Conservation (phyloP, 2,888 invertebrate species). For the Eilema depressum region DNA sequence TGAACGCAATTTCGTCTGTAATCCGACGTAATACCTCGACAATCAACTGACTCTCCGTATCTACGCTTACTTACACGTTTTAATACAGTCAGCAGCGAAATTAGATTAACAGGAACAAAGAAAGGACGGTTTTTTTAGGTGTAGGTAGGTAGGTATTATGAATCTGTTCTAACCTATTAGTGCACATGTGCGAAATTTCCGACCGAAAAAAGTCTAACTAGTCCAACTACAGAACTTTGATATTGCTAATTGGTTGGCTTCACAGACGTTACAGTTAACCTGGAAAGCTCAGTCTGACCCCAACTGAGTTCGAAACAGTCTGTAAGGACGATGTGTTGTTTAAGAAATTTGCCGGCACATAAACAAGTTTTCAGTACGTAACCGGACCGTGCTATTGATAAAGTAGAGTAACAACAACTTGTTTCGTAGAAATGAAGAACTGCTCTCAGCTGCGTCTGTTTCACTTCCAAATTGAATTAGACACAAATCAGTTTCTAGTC, state of each 20-base stretch:
- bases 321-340: no score
- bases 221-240: no score
- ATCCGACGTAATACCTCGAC: conserved; percentile 15
- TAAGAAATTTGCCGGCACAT: background rate
- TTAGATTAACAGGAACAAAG: conserved; percentile 4
- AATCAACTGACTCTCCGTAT: conserved; percentile 3
- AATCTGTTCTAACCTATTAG: no score
- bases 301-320: no score
- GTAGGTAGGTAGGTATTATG: background rate
- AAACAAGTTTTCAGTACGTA: background rate
- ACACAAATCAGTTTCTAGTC: background rate
- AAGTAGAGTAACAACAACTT: background rate
- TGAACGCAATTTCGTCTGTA: conserved; percentile 19
- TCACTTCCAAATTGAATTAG: background rate
- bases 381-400: background rate
- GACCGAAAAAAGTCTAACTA: no score
- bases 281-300: no score
- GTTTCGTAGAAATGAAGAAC: background rate
- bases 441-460: background rate
- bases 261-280: no score
- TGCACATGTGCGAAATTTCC: no score
- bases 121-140: background rate
- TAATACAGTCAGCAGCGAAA: background rate
- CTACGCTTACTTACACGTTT: background rate
- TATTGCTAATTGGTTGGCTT: no score